phyloP scores from a whole-genome alignment of 2,797 vertebrate genomes.

The Sebastiscus albofasciatus region DNA sequence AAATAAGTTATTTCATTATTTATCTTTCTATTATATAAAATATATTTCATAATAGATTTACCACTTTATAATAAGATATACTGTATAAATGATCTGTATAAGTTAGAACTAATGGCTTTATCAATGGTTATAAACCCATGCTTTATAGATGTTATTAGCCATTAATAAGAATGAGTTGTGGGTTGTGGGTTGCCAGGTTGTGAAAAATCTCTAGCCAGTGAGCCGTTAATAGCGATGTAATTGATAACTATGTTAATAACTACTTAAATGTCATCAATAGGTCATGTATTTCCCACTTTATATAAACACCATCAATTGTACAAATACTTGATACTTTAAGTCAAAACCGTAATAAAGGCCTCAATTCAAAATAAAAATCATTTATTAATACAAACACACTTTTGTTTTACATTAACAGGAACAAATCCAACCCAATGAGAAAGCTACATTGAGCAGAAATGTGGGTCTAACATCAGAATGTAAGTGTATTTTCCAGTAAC shows the following conservation, averaged over 20 bases:
- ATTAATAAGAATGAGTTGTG: too few species aligned
- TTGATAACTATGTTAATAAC: neutral
- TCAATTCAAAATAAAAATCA: conserved; percentile 80
- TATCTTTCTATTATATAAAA: neutral
- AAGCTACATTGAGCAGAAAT: conserved; percentile 63
- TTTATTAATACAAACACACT: conserved; percentile 83
- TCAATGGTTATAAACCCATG: neutral
- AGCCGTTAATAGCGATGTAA: neutral
- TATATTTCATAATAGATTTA: neutral
- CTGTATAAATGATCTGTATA: neutral
- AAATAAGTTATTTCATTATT: neutral
- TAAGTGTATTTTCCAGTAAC: conserved; percentile 53
- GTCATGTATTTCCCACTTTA: neutral
- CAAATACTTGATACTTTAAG: neutral
- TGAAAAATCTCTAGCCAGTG: neutral
- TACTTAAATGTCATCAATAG: neutral
- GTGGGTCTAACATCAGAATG: conserved; percentile 56
- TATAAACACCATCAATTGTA: neutral
- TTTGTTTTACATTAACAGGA: conserved; percentile 74
- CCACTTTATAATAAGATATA: neutral
- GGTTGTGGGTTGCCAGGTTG: too few species aligned
- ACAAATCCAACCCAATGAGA: conserved; percentile 57
- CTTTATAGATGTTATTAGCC: too few species aligned
- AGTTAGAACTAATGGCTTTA: too few species aligned
- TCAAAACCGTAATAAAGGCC: neutral